Evolutionary conservation across 2,797 vertebrate species (phyloP).

Genomic region (Channallabes apus): DNA sequence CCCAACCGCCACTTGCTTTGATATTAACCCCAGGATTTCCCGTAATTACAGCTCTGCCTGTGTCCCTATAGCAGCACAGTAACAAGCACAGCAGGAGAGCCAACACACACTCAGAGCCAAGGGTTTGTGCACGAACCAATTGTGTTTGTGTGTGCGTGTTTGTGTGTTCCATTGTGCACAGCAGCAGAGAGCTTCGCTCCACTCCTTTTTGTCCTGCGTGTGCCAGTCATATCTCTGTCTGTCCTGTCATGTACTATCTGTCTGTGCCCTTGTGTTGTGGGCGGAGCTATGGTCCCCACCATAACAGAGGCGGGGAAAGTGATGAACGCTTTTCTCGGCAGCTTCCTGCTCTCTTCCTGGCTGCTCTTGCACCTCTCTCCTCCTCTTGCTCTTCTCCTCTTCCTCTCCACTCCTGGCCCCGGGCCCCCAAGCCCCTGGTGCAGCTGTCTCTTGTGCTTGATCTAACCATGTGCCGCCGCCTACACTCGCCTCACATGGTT

Average conservation of each 20-base stretch:
- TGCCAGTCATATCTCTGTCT: constrained; percentile 41
- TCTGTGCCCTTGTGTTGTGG: constrained; percentile 41
- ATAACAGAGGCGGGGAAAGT: constrained; percentile 22
- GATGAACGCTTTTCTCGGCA: constrained; percentile 61
- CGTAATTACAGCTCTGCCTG: constrained; percentile 53
- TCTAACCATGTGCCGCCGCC: constrained; percentile 99
- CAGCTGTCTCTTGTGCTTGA: constrained; percentile 99
- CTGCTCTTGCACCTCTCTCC: constrained; percentile 70
- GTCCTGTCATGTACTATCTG: constrained; percentile 38
- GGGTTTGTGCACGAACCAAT: constrained; percentile 25
- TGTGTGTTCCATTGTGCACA: constrained; percentile 25
- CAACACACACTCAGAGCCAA: constrained; percentile 32
- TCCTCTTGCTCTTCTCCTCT: constrained; percentile 48
- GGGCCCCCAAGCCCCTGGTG: constrained; percentile 68
- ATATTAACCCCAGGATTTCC: constrained; percentile 55
- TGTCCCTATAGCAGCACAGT: constrained; percentile 47
- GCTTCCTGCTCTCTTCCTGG: constrained; percentile 75
- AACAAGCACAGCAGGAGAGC: constrained; percentile 47
- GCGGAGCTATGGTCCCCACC: constrained; percentile 37
- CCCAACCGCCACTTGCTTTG: constrained; percentile 49
- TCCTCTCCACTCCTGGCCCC: constrained; percentile 48
- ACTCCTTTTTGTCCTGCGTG: constrained; percentile 43
- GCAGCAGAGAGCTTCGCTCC: constrained; percentile 51
- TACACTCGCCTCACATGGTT: constrained; percentile 99
- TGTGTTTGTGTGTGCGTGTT: constrained; percentile 33